Evolutionary conservation across 92 coral and sea anemone genomes (phyloP).

Genomic region (Epizoanthus stellaris): DNA sequence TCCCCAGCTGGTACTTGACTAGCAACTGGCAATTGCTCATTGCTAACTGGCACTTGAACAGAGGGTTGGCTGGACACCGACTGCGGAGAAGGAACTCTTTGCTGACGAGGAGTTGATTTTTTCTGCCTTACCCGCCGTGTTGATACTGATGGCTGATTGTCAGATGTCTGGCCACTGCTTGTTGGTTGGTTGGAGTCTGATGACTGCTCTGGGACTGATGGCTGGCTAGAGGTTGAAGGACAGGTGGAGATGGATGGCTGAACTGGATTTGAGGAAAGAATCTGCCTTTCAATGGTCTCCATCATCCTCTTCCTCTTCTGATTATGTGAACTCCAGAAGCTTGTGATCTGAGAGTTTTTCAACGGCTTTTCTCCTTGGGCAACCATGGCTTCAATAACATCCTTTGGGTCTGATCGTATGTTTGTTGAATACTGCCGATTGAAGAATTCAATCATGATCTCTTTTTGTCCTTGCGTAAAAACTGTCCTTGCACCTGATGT

Average conservation of each 20-base stretch:
- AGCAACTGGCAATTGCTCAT: not conserved
- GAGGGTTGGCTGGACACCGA: not conserved
- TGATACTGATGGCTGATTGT: not conserved
- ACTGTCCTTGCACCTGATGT: constrained; percentile 39
- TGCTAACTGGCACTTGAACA: not conserved
- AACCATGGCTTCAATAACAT: constrained; percentile 40
- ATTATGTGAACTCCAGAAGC: constrained; percentile 51
- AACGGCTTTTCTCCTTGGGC: constrained; percentile 29
- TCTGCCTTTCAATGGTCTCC: constrained; percentile 25
- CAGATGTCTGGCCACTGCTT: not conserved
- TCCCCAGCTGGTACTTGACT: not conserved
- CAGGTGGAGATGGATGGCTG: not conserved
- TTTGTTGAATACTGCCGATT: constrained; percentile 49
- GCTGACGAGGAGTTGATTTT: not conserved
- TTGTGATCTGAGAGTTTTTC: constrained; percentile 42
- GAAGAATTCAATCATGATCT: constrained; percentile 53
- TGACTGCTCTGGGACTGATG: not conserved
- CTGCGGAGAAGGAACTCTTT: not conserved
- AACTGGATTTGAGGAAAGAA: not conserved
- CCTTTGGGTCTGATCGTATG: constrained; percentile 37
- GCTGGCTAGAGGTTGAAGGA: not conserved
- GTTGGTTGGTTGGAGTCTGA: not conserved
- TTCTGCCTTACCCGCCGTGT: not conserved
- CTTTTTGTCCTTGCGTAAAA: constrained; percentile 40
- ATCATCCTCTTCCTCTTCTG: constrained; percentile 41